A percentile compares a stretch with the other conserved stretches of the same genome.
Conservation (phyloP, 2,113 vertebrate species). For the Natator depressus region DNA sequence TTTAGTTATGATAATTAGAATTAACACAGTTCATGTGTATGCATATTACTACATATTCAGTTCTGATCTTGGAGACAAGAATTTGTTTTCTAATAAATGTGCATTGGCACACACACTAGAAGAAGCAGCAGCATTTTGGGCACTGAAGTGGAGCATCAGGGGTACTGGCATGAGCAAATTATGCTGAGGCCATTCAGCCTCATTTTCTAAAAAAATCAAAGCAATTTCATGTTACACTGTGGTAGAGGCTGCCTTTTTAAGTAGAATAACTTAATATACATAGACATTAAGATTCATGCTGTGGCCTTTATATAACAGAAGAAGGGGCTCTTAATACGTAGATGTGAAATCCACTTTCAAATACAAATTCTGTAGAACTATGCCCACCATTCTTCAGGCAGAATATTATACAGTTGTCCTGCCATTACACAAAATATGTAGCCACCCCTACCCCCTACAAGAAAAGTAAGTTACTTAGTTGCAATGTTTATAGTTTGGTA, state of each 20-base stretch:
- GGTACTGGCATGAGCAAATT: background rate
- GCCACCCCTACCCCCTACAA: background rate
- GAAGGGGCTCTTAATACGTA: background rate
- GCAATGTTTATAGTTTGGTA: background rate
- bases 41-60: background rate
- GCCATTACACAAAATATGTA: background rate
- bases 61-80: background rate
- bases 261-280: background rate
- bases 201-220: conserved; percentile 7
- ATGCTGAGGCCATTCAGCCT: background rate
- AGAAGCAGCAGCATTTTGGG: background rate
- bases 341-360: background rate
- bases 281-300: accelerated
- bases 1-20: background rate
- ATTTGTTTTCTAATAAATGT: background rate
- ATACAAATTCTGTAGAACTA: background rate
- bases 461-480: background rate
- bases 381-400: background rate
- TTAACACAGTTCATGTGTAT: background rate
- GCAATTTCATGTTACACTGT: background rate
- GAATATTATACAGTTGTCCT: conserved; percentile 32
- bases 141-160: background rate
- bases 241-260: background rate
- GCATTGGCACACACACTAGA: background rate
- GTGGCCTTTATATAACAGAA: background rate